Evolutionary conservation across 2,113 vertebrate genomes (phyloP).

Genomic region (Pithys albifrons): DNA sequence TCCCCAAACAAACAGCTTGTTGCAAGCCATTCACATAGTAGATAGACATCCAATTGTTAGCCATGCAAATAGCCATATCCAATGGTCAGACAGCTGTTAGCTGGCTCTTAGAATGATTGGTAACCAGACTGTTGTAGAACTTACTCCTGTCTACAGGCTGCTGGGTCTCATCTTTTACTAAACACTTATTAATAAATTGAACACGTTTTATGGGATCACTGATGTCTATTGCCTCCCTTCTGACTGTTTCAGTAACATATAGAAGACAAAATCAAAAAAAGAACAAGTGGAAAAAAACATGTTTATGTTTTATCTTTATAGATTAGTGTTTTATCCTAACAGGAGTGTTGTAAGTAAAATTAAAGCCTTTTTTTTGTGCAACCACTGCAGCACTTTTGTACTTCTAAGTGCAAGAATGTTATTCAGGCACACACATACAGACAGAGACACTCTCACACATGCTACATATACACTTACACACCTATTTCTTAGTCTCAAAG

Average conservation of each 20-base stretch:
- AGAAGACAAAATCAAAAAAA: neutral
- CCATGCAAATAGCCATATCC: slow-evolving; percentile 75
- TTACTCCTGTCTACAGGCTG: slow-evolving; percentile 53
- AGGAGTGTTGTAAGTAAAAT: neutral
- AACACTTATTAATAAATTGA: slow-evolving; percentile 55
- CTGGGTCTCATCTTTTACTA: slow-evolving; percentile 53
- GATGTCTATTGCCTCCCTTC: neutral
- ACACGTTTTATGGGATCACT: slow-evolving; percentile 40
- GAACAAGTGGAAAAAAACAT: neutral
- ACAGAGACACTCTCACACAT: neutral
- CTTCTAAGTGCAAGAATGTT: neutral
- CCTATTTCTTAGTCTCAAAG: neutral
- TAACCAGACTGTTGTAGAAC: slow-evolving; percentile 55
- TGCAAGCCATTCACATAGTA: slow-evolving; percentile 67
- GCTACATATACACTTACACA: neutral
- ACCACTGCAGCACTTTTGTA: neutral
- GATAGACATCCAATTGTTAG: slow-evolving; percentile 76
- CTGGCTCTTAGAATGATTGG: slow-evolving; percentile 71
- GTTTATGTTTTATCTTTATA: neutral
- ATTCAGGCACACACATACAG: neutral
- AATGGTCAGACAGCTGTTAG: slow-evolving; percentile 74
- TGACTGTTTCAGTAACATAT: neutral
- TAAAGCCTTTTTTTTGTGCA: neutral
- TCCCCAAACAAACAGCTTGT: slow-evolving; percentile 73
- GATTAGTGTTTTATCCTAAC: neutral